A percentile compares a stretch with the other conserved stretches of the same genome.
phyloP scores from a whole-genome alignment of 1,140 invertebrate species.

The Maconellicoccus hirsutus region DNA sequence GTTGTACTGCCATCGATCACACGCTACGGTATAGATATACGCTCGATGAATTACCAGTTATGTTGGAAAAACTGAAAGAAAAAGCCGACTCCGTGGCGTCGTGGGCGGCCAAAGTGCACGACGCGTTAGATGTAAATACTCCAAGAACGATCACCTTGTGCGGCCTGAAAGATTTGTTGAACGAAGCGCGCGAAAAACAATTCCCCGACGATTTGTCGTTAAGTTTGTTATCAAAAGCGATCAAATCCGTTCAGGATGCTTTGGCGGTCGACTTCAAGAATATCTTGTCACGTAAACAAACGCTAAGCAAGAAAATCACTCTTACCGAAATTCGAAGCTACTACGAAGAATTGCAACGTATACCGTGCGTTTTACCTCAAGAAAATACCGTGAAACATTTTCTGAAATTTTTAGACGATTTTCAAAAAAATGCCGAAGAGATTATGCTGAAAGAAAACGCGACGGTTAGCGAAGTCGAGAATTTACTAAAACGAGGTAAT shows the following conservation, averaged over 20 bases:
- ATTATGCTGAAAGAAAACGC: background rate
- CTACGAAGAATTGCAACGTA: constrained; percentile 69
- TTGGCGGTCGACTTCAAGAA: constrained; percentile 77
- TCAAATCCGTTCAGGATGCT: constrained; percentile 83
- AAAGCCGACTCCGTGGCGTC: constrained; percentile 83
- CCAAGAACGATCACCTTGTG: constrained; percentile 41
- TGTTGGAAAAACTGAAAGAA: constrained; percentile 74
- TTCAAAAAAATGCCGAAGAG: background rate
- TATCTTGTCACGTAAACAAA: constrained; percentile 72
- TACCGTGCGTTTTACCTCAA: constrained; percentile 77
- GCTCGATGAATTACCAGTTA: constrained; percentile 78
- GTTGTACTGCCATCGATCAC: constrained; percentile 64
- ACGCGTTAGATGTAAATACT: constrained; percentile 39
- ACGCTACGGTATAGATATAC: constrained; percentile 86
- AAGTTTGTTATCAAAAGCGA: constrained; percentile 59
- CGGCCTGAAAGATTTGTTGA: constrained; percentile 59
- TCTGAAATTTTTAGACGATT: constrained; percentile 16
- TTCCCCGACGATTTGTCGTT: constrained; percentile 76
- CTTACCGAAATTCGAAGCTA: constrained; percentile 78
- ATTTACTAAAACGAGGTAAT: background rate
- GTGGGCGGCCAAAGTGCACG: constrained; percentile 74
- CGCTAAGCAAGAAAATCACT: constrained; percentile 72
- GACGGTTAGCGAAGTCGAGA: background rate
- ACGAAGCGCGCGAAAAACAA: constrained; percentile 65
- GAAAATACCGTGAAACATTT: constrained; percentile 57